phyloP scores from a whole-genome alignment of 2,797 vertebrate genomes.

The Alectoris magna region DNA sequence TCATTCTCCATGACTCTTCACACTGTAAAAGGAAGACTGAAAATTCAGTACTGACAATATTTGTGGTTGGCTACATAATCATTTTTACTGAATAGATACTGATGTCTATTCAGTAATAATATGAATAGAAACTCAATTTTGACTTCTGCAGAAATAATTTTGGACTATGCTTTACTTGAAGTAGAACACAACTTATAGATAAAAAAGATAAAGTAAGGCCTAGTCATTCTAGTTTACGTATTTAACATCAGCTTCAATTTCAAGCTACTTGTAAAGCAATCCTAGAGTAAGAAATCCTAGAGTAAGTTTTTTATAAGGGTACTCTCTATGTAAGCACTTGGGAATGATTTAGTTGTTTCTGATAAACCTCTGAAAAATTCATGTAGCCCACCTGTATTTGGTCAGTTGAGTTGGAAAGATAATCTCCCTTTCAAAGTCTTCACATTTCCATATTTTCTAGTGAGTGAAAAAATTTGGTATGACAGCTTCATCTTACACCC shows the following conservation, averaged over 20 bases:
- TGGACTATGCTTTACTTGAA: not conserved
- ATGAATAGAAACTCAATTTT: not conserved
- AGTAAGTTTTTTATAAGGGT: not conserved
- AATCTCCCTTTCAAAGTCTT: not conserved
- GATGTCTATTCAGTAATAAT: not conserved
- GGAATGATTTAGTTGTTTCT: not conserved
- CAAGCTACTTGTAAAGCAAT: not conserved
- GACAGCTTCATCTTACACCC: not conserved
- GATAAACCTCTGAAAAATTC: not conserved
- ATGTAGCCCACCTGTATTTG: not conserved
- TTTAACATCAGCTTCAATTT: not conserved
- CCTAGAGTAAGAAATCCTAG: not conserved
- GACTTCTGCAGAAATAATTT: not conserved
- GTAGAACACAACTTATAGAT: not conserved
- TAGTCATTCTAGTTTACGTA: not conserved
- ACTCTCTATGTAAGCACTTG: not conserved
- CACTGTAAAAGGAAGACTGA: not conserved
- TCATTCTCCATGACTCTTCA: not conserved
- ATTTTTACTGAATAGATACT: not conserved
- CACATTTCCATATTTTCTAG: not conserved
- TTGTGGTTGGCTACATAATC: not conserved
- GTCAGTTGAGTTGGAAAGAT: not conserved
- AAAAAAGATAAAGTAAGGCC: not conserved
- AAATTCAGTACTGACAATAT: not conserved
- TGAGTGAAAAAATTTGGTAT: not conserved